Percentiles rank a stretch among this genome's conserved stretches.
Evolutionary conservation across 1,140 invertebrate genomes (phyloP).

Genomic region (Solenopsis fugax): DNA sequence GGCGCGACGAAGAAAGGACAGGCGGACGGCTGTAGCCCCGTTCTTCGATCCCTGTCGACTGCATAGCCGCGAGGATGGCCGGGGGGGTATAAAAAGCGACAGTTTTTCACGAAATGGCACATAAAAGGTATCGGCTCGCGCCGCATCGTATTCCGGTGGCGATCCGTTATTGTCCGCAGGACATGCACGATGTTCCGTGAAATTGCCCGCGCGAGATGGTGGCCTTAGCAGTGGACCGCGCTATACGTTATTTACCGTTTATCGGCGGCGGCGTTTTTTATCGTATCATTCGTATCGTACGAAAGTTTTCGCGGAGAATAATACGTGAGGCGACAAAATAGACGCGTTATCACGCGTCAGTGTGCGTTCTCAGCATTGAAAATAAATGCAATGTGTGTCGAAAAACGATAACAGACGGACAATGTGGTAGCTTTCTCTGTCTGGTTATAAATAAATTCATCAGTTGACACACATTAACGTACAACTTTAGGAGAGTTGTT

Average conservation of each 20-base stretch:
- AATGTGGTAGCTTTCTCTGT: neutral
- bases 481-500: neutral
- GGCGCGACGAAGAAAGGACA: neutral
- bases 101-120: conserved; percentile 44
- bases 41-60: conserved; percentile 6
- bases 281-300: no score
- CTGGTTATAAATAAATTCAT: neutral
- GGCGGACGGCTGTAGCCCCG: neutral
- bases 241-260: conserved; percentile 36
- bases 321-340: neutral
- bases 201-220: conserved; percentile 45
- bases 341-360: neutral
- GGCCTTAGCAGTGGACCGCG: neutral
- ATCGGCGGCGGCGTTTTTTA: neutral
- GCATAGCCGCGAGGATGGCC: neutral
- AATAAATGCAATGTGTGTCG: neutral
- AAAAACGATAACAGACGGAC: neutral
- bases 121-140: conserved; percentile 28
- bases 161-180: conserved; percentile 30
- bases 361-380: neutral
- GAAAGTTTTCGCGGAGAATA: neutral
- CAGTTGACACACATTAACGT: neutral
- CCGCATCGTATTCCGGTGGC: neutral
- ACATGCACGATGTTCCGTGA: conserved; percentile 32
- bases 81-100: conserved; percentile 28